Evolutionary conservation across 2,888 invertebrate species (phyloP).

Genomic region (Diarsia dahlii): DNA sequence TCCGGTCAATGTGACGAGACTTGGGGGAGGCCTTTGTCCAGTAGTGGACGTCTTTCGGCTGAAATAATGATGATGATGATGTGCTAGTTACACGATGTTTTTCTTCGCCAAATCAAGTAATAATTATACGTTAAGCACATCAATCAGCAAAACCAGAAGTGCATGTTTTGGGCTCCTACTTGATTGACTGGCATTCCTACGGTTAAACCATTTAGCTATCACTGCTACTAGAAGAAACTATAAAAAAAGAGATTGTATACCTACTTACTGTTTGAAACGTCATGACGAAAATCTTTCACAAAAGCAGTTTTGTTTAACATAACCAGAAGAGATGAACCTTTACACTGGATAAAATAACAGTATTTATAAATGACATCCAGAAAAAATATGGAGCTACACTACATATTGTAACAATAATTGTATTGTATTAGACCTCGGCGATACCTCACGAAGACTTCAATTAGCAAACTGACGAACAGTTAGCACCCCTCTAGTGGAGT

Average conservation of each 20-base stretch:
- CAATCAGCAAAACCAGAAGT: too few relatives aligned
- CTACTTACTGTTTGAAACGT: neutral
- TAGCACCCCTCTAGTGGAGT: conserved; percentile 50
- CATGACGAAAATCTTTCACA: too few relatives aligned
- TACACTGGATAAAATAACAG: neutral
- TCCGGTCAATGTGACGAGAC: too few relatives aligned
- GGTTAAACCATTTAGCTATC: too few relatives aligned
- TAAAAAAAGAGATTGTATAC: neutral
- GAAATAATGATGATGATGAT: too few relatives aligned
- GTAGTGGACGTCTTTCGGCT: too few relatives aligned
- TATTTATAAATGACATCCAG: neutral
- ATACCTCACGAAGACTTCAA: conserved; percentile 61
- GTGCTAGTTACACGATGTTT: too few relatives aligned
- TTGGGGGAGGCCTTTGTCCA: too few relatives aligned
- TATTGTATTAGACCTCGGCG: conserved; percentile 28
- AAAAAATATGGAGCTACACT: neutral
- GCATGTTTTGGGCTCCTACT: too few relatives aligned
- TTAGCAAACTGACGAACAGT: conserved; percentile 55
- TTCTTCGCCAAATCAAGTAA: too few relatives aligned
- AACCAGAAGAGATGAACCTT: neutral
- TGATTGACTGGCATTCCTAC: too few relatives aligned
- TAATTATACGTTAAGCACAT: too few relatives aligned
- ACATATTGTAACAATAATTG: conserved; percentile 7
- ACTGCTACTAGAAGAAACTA: neutral
- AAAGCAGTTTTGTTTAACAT: neutral